Evolutionary conservation across 2,888 invertebrate genomes (phyloP), one percentile per base, ranked within the genome.

Genomic region (Andricus curvator): DNA sequence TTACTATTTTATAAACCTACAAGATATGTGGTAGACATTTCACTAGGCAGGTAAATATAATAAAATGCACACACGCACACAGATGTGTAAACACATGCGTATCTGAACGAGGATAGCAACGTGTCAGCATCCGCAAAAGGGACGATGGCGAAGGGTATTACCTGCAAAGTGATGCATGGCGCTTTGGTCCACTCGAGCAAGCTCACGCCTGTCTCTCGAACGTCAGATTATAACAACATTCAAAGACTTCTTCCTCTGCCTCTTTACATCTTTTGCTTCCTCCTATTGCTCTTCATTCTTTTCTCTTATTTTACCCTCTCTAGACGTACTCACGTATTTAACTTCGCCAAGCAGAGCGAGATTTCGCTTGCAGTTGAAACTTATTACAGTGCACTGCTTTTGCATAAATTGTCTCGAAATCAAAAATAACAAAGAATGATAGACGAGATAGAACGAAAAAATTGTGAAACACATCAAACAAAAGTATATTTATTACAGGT

Each of bases 171-270:
- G 86, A 85, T 87, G 84, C 85, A 85, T 84, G 83, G 84, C 79
- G 83, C 82, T 82, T 84, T 84, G 78, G 80, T 81, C 83, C 85
- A 85, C 84, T 88, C 85, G 81, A 83, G 84, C 82, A 79, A 67
- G 68, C 77, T 80, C 83, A 80, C 83, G 83, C 80, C 84, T 86
- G 86, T 87, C 87, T 84, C 84, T 81, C 83, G 77, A 80, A 84
- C 78, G 88, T 87, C 86, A 81, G 86, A 88, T 88, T 88, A 88
- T 84, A 83, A 84, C 83, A 84, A 84, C 83, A 80, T 82, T 82
- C 79, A 77, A 66, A 81, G 81, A 81, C 80, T 81, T 81, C 70
- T 70, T 70, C 70, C 51, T 70, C 70, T 51, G 48, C 44, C 11
- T 70, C 51, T 51, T 70, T 67, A 67, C 67, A 41, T 70, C 68